Base-by-base conservation (phyloP, 2,888 invertebrate species). In the Herminia tarsipennalis region DNA sequence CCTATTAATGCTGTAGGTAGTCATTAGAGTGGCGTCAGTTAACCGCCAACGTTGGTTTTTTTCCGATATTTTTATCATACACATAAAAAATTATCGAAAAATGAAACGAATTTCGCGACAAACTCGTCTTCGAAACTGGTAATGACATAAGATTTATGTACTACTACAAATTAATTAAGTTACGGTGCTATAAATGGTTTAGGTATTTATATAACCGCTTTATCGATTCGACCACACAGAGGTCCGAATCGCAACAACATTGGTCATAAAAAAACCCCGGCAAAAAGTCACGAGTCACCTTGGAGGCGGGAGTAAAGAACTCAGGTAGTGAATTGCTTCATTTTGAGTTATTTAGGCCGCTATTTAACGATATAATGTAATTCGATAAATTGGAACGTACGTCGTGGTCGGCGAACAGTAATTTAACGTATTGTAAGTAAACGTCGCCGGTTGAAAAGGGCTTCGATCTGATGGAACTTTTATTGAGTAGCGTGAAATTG, bases 291-390 rank as follows among this genome's bases (percentile, higher is more conserved):
- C 68, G 67, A 86, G 84, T 87, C 90, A 89, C 91, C 90, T 91
- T 90, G 86, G 74, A 74, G 75, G 74, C 73, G 78, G 78, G 84
- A 77, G 83, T 80, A 84, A 86, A 74, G 85, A 85, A 83, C 86
- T 81, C 89, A 91, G 89, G 91, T 90, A 90, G 88, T 84, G 78
- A 80, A 88, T 86, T 84, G 88, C 86, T 89, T 88, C 78, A 88
- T 88, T 84, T 82, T 77, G 76, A 81, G 73, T 73, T 79, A 80
- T 82, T 77, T 73, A 62, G 70, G 63, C 58, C 70, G 51, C 34
- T 53, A 49, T 68, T 61, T 61, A 65, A 61, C 52, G 48, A 47
- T 61, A 70, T 76, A 69, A 76, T 71, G 69, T 66, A 68, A 70
- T 71, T 73, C 70, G 74, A 73, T 70, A 71, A 77, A 77, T 74